Conservation (phyloP, 2,797 vertebrate species). For the Acestrorhynchus altus region DNA sequence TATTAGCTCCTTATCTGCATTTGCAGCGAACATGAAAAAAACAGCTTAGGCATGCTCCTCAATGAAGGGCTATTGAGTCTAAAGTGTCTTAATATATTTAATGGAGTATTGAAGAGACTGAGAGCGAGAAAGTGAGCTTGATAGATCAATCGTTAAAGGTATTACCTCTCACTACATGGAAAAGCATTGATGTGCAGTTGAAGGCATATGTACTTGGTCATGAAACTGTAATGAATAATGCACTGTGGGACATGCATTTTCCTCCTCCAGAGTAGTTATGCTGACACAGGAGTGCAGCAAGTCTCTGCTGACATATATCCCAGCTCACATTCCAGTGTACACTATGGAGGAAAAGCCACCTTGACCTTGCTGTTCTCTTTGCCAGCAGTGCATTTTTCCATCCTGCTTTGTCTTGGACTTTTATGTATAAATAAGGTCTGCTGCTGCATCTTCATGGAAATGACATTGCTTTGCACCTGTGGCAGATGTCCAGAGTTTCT, state of each 20-base stretch:
- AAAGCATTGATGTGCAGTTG: not conserved
- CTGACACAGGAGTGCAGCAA: conserved; percentile 11
- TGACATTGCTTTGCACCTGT: conserved; percentile 13
- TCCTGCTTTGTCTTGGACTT: conserved; percentile 39
- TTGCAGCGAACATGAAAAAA: not conserved
- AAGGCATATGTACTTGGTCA: not conserved
- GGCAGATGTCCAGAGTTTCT: not conserved
- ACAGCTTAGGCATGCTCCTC: conserved; percentile 2
- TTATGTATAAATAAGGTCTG: conserved; percentile 19
- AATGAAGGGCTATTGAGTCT: not conserved
- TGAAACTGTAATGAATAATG: conserved; percentile 35
- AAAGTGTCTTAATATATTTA: conserved; percentile 16
- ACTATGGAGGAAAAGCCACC: conserved; percentile 10
- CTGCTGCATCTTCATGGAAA: conserved; percentile 18
- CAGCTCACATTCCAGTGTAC: conserved; percentile 13
- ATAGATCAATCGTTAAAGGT: conserved; percentile 18
- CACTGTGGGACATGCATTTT: conserved; percentile 10
- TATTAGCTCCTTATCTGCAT: conserved; percentile 7
- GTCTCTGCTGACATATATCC: conserved; percentile 44
- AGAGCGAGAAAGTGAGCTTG: conserved; percentile 8
- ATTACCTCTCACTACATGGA: not conserved
- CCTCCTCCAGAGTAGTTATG: conserved; percentile 25
- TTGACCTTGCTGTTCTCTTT: conserved; percentile 42
- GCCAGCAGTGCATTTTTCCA: conserved; percentile 34
- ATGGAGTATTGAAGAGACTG: conserved; percentile 21